Conservation (phyloP, 2,113 vertebrate genomes). For the Notiomystis cincta region DNA sequence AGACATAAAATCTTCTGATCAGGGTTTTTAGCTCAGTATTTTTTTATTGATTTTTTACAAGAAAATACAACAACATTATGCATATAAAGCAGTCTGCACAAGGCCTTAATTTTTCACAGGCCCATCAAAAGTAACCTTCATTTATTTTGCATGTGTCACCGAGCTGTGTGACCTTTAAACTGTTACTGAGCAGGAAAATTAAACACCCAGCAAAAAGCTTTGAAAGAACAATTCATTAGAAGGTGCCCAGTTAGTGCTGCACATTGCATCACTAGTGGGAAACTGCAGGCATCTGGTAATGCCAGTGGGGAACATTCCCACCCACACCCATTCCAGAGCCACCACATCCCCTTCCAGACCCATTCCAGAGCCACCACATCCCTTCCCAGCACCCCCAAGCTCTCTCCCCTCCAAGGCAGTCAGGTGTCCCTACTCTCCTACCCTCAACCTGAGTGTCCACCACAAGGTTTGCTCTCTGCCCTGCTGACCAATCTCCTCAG, state of each 20-base stretch:
- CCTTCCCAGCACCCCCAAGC: not conserved
- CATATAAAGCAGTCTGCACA: not conserved
- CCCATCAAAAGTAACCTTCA: not conserved
- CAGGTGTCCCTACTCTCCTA: too few species aligned
- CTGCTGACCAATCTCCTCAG: not conserved
- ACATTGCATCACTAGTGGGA: not conserved
- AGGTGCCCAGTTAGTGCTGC: not conserved
- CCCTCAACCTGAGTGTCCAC: not conserved
- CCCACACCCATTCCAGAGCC: not conserved
- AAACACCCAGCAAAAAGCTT: not conserved
- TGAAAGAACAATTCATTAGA: not conserved
- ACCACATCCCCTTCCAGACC: not conserved
- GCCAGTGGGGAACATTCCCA: not conserved
- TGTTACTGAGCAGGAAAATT: slow-evolving; percentile 31
- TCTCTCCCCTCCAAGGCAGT: not conserved
- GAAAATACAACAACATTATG: not conserved
- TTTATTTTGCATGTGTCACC: not conserved
- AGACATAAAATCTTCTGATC: slow-evolving; percentile 38
- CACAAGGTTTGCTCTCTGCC: not conserved
- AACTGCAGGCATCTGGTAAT: not conserved
- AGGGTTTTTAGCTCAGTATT: slow-evolving; percentile 6
- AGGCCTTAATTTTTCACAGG: not conserved
- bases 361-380: not conserved
- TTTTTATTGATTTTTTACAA: not conserved
- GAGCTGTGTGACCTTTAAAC: not conserved